These are phyloP conservation scores for Epizoanthus scotinus DNA, from an alignment of 92 coral and sea anemone genomes.

Conservation along the genomic window DNA sequence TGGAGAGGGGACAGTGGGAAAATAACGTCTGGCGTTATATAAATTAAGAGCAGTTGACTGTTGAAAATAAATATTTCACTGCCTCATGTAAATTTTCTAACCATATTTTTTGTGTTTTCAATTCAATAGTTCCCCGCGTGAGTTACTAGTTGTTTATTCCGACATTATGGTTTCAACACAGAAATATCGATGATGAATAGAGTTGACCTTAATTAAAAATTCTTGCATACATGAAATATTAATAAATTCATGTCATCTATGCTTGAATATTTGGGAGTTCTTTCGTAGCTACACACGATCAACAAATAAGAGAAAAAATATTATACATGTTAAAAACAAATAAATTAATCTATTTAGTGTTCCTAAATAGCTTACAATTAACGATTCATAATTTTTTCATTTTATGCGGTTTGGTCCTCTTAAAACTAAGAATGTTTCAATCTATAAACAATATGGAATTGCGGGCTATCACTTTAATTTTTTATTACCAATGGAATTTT, in stretches of 20 bases:
- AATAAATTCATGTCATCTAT: background rate
- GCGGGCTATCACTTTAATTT: too few relatives aligned
- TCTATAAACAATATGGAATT: too few relatives aligned
- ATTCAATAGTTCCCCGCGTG: background rate
- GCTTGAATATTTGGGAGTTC: too few relatives aligned
- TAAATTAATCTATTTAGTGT: too few relatives aligned
- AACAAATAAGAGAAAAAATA: too few relatives aligned
- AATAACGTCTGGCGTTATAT: background rate
- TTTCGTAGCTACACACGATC: too few relatives aligned
- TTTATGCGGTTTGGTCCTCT: too few relatives aligned
- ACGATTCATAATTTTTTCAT: too few relatives aligned
- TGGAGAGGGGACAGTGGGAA: background rate
- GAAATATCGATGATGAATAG: background rate
- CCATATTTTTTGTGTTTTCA: background rate
- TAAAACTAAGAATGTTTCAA: too few relatives aligned
- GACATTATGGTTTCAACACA: background rate
- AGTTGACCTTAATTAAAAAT: background rate
- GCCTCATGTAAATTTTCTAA: background rate
- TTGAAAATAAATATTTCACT: background rate
- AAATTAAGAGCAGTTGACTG: background rate
- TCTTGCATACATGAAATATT: background rate
- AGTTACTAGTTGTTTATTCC: constrained; percentile 9
- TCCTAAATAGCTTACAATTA: too few relatives aligned
- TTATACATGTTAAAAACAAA: too few relatives aligned
- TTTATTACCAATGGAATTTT: too few relatives aligned